A percentile compares a stretch with the other conserved stretches of the same genome.
These are phyloP conservation scores for Psilanteris sp. DNA, from an alignment of 1,140 invertebrate genomes.

Conservation along the genomic window DNA sequence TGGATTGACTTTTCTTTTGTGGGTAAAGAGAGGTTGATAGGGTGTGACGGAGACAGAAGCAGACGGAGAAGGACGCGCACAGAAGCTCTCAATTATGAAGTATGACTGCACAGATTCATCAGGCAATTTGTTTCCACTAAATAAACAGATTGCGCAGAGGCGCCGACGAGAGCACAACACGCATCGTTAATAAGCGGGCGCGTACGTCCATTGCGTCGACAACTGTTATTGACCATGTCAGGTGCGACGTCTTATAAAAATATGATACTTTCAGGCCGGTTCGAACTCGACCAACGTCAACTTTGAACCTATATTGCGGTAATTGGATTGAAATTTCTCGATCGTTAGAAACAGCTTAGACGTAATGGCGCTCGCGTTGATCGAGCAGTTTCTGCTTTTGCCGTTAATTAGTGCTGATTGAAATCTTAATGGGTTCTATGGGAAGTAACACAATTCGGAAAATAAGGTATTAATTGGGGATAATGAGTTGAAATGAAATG, in stretches of 20 bases:
- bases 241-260: conserved; percentile 36
- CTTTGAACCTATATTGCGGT: conserved; percentile 35
- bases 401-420: too few species aligned
- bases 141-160: conserved; percentile 69
- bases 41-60: background rate
- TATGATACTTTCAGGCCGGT: conserved; percentile 20
- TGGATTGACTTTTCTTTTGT: conserved; percentile 21
- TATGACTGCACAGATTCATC: conserved; percentile 78
- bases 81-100: conserved; percentile 75
- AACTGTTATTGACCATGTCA: conserved; percentile 56
- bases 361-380: too few species aligned
- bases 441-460: too few species aligned
- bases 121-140: conserved; percentile 76
- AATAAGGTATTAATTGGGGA: too few species aligned
- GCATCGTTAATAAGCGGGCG: conserved; percentile 59
- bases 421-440: too few species aligned
- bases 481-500: too few species aligned
- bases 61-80: conserved; percentile 19
- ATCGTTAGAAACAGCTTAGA: too few species aligned
- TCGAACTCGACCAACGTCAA: conserved; percentile 9
- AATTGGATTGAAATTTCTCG: conserved; percentile 20
- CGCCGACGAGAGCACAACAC: conserved; percentile 44
- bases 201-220: conserved; percentile 44
- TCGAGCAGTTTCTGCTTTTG: too few species aligned
- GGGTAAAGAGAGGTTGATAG: background rate